A percentile compares a stretch with the other conserved stretches of the same genome.
phyloP scores from a whole-genome alignment of 2,113 vertebrate genomes.

The Labeo rohita region DNA sequence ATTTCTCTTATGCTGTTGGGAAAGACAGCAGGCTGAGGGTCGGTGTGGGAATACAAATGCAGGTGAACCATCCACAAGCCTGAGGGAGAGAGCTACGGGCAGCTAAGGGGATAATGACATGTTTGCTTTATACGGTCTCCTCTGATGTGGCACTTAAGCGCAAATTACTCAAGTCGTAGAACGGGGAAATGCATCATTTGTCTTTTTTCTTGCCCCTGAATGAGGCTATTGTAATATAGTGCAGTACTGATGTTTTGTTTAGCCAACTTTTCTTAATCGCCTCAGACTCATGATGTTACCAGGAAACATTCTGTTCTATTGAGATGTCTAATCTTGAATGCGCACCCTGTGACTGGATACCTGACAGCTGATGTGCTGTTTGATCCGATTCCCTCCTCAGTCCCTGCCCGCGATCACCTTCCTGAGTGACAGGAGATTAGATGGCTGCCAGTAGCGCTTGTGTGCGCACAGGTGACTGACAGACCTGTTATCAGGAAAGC shows the following conservation, averaged over 20 bases:
- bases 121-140: conserved; percentile 70
- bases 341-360: not conserved
- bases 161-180: conserved; percentile 70
- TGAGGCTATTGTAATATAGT: conserved; percentile 44
- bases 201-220: conserved; percentile 19
- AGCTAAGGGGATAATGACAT: conserved; percentile 70
- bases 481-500: conserved; percentile 55
- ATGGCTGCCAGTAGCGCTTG: conserved; percentile 55
- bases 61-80: conserved; percentile 65
- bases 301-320: conserved; percentile 15
- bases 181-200: conserved; percentile 45
- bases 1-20: not conserved
- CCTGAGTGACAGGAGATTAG: conserved; percentile 61
- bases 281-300: conserved; percentile 8
- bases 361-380: conserved; percentile 27
- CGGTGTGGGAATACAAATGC: conserved; percentile 58
- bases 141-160: conserved; percentile 78
- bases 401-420: conserved; percentile 47
- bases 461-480: conserved; percentile 61
- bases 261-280: not conserved
- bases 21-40: not conserved
- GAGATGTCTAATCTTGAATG: conserved; percentile 3
- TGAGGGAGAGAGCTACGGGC: conserved; percentile 66
- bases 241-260: not conserved
- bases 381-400: conserved; percentile 24